Conservation (phyloP, 2,113 vertebrate genomes). For the Vulpes ferrilata region DNA sequence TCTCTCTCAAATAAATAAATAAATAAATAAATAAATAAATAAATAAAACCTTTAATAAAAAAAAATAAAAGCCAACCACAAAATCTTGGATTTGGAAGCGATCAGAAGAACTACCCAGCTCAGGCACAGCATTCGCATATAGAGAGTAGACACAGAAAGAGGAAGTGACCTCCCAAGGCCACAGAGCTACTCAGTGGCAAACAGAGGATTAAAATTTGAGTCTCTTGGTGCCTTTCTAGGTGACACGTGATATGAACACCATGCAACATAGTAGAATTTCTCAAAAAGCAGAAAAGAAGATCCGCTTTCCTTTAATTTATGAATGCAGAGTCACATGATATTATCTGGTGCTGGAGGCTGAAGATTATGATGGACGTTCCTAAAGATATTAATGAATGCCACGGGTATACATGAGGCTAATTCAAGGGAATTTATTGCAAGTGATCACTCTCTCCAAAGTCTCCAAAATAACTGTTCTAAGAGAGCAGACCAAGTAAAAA, state of each 20-base stretch:
- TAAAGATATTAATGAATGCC: slow-evolving; percentile 45
- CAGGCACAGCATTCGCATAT: not conserved
- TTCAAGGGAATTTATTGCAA: slow-evolving; percentile 71
- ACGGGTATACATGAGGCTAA: not conserved
- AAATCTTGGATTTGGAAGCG: not conserved
- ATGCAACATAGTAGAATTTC: not conserved
- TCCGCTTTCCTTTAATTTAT: slow-evolving; percentile 43
- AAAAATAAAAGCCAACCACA: not conserved
- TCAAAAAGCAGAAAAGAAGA: slow-evolving; percentile 27
- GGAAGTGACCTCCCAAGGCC: not conserved
- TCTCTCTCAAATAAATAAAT: no score
- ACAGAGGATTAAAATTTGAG: not conserved
- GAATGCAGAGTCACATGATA: slow-evolving; percentile 27
- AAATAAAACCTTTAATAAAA: no score
- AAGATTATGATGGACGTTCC: slow-evolving; percentile 50
- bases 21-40: no score
- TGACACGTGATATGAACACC: not conserved
- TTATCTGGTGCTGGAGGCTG: slow-evolving; percentile 8
- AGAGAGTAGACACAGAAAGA: not conserved
- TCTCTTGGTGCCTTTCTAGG: not conserved
- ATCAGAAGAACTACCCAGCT: not conserved
- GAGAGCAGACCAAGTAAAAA: slow-evolving; percentile 64
- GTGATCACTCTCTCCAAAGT: slow-evolving; percentile 10
- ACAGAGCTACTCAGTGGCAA: not conserved
- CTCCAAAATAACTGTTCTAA: not conserved